Evolutionary conservation across 2,113 vertebrate species (phyloP).

Genomic region (Chloropsis cyanopogon): DNA sequence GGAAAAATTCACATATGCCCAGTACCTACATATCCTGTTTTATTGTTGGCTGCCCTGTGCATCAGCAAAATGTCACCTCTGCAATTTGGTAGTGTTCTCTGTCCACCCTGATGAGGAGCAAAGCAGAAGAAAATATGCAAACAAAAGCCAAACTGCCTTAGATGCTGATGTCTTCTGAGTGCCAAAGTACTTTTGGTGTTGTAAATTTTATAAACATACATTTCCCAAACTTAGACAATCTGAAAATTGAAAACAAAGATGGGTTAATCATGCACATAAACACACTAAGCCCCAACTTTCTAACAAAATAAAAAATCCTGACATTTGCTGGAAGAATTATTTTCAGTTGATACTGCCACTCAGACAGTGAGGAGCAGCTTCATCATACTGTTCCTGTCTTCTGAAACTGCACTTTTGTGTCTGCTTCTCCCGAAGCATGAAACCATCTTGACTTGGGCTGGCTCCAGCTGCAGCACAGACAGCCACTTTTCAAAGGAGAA

Average conservation of each 20-base stretch:
- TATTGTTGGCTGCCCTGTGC: neutral
- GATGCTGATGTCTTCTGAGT: neutral
- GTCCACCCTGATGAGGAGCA: neutral
- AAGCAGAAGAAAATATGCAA: neutral
- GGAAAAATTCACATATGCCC: neutral
- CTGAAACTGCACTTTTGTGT: neutral
- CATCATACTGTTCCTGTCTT: neutral
- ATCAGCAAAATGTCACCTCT: neutral
- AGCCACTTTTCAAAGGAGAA: neutral
- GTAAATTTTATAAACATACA: neutral
- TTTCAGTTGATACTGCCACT: neutral
- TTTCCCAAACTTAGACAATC: neutral
- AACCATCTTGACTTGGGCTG: neutral
- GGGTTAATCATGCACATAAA: neutral
- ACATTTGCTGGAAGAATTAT: neutral
- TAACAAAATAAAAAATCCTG: neutral
- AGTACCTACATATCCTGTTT: neutral
- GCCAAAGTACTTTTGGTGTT: neutral
- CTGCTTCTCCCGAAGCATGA: neutral
- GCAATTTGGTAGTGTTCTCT: neutral
- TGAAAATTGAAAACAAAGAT: neutral
- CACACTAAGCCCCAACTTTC: neutral
- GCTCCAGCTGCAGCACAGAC: neutral
- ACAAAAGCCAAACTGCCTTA: neutral
- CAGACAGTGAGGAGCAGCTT: neutral